Evolutionary conservation across 1,140 invertebrate species (phyloP), one percentile per base, ranked within the genome.

Genomic region (Arctopsyche grandis): DNA sequence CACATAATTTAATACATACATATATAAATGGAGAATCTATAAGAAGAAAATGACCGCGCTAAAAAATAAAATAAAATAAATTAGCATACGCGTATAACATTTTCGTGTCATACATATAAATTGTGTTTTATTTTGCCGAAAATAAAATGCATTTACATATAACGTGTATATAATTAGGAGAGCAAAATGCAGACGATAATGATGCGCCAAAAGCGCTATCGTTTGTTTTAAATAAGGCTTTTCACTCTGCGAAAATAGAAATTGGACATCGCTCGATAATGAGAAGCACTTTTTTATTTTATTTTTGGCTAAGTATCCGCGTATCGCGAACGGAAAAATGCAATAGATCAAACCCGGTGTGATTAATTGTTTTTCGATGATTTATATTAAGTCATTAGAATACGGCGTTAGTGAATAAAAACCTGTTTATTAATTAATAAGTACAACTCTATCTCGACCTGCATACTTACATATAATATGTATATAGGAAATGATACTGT

Each of bases 361-460:
- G 63, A 66, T 66, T 66, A 14, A 66, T 66, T 29, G 24, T 66
- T 22, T 66, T 66, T 66, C 24, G 63, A 66, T 66, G 63, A 66
- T 66, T 66, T 66, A 66, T 66, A 66, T 29, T 21, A 66, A 66
- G 63, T 66, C 63, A 66, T 66, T 66, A 66, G 63, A 26, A 66
- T 26, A 66, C 14, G 3, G 22, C 24, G 63, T 5, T 5, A 22
- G 9, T 26, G 24, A 66, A 66, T n/a, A 14, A n/a, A 66, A 66
- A 66, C 63, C 63, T 14, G 63, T 66, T 66, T 66, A 66, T 66
- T 66, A 66, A 66, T 66, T 66, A 66, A 29, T 26, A 10, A 24
- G n/a, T 66, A 26, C 22, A 52, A 52, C 48, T 52, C 16, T 52
- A 52, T 52, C 48, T 52, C 16, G n/a, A n/a, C n/a, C n/a, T n/a